Percentiles rank a stretch among this genome's conserved stretches.
Conservation (phyloP, 2,797 vertebrate species). For the Prionace glauca region DNA sequence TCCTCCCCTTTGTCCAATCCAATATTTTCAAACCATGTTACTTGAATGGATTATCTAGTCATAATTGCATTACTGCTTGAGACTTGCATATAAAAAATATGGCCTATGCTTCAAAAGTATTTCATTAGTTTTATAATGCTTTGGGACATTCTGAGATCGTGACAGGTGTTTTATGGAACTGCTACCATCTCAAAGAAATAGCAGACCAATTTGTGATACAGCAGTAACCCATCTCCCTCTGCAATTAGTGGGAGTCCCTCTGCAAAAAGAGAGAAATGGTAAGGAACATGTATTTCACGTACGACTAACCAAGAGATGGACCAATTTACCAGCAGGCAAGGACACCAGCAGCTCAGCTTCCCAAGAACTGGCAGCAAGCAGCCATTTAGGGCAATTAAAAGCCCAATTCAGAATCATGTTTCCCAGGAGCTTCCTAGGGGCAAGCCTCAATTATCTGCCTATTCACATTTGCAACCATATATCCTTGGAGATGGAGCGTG, state of each 20-base stretch:
- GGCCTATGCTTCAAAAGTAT: not conserved
- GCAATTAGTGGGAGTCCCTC: not conserved
- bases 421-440: no score
- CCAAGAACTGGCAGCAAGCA: no score
- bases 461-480: no score
- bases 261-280: not conserved
- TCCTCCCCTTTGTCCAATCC: not conserved
- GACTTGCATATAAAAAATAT: not conserved
- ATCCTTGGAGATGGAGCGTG: no score
- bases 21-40: not conserved
- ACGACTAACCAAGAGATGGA: not conserved
- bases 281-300: not conserved
- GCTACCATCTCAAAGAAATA: not conserved
- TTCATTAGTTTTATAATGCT: not conserved
- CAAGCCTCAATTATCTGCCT: no score
- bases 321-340: no score
- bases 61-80: not conserved
- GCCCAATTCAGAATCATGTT: no score
- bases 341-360: not conserved
- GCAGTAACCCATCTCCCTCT: not conserved
- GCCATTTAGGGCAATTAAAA: no score
- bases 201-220: not conserved
- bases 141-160: not conserved
- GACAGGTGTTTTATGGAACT: not conserved
- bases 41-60: not conserved